Conservation (phyloP, 2,113 vertebrate species). For the Mugil cephalus region DNA sequence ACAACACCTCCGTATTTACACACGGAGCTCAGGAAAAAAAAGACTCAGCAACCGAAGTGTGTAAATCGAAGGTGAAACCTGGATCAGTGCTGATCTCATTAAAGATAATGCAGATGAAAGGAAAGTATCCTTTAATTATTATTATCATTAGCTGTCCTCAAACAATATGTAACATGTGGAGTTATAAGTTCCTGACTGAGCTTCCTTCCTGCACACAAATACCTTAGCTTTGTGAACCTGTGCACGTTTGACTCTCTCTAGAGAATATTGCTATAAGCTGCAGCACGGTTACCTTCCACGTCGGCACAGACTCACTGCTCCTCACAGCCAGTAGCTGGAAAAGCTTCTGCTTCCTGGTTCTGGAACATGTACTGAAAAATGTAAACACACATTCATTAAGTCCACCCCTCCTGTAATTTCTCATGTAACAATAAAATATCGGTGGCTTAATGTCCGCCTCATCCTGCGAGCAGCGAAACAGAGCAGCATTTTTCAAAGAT, state of each 20-base stretch:
- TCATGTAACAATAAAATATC: not conserved
- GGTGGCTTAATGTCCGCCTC: not conserved
- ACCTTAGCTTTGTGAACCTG: not conserved
- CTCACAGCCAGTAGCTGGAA: constrained; percentile 72
- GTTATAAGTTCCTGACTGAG: too few species aligned
- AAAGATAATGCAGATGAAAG: not conserved
- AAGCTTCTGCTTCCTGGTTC: constrained; percentile 80
- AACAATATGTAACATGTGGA: too few species aligned
- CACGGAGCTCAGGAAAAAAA: too few species aligned
- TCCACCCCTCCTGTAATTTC: not conserved
- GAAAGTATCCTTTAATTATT: too few species aligned
- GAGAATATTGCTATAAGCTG: too few species aligned
- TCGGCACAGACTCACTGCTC: constrained; percentile 76
- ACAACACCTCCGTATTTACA: not conserved
- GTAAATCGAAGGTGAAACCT: not conserved
- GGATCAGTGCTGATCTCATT: not conserved
- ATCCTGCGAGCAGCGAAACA: too few species aligned
- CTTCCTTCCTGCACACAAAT: too few species aligned
- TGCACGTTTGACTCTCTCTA: too few species aligned
- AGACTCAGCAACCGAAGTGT: too few species aligned
- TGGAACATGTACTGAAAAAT: constrained; percentile 83
- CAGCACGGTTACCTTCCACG: constrained; percentile 52
- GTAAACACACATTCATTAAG: constrained; percentile 3
- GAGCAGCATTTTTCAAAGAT: too few species aligned
- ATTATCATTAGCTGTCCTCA: too few species aligned